phyloP scores from a whole-genome alignment of 1,140 invertebrate genomes.

The Leucophenga varia region DNA sequence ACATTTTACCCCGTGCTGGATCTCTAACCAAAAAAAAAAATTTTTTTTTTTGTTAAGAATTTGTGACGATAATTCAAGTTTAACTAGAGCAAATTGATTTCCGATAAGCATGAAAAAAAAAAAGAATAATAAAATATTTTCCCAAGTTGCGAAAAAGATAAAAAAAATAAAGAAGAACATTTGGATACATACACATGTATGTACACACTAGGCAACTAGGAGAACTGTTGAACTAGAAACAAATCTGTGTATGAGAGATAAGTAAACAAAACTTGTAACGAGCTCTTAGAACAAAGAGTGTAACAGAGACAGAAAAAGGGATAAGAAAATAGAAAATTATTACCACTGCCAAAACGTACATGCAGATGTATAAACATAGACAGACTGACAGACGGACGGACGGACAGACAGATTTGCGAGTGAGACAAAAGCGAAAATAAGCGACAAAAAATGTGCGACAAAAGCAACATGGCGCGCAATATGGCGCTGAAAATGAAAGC shows the following conservation, averaged over 20 bases:
- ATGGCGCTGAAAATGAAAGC: slow-evolving; percentile 5
- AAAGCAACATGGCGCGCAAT: slow-evolving; percentile 22
- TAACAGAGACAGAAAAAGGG: slow-evolving; percentile 23
- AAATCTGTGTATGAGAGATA: slow-evolving; percentile 21
- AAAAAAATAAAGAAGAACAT: background rate
- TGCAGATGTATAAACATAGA: background rate
- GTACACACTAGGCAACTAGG: too few relatives aligned
- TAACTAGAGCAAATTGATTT: slow-evolving; percentile 35
- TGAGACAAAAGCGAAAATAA: background rate
- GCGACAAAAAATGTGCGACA: too few relatives aligned
- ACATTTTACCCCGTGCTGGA: too few relatives aligned
- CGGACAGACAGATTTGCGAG: too few relatives aligned
- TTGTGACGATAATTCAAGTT: slow-evolving; percentile 18
- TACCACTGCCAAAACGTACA: background rate
- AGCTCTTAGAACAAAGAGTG: slow-evolving; percentile 15
- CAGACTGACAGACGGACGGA: slow-evolving; percentile 2
- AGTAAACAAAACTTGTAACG: slow-evolving; percentile 31
- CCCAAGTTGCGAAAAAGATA: background rate
- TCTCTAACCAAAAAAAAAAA: too few relatives aligned
- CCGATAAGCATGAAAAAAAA: slow-evolving; percentile 25
- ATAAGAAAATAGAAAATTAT: slow-evolving; percentile 21
- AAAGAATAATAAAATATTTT: background rate
- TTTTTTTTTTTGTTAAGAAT: too few relatives aligned
- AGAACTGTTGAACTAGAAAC: slow-evolving; percentile 5
- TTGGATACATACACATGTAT: too few relatives aligned